phyloP scores from a whole-genome alignment of 2,113 vertebrate species.

The Leptobrachium ailaonicum region DNA sequence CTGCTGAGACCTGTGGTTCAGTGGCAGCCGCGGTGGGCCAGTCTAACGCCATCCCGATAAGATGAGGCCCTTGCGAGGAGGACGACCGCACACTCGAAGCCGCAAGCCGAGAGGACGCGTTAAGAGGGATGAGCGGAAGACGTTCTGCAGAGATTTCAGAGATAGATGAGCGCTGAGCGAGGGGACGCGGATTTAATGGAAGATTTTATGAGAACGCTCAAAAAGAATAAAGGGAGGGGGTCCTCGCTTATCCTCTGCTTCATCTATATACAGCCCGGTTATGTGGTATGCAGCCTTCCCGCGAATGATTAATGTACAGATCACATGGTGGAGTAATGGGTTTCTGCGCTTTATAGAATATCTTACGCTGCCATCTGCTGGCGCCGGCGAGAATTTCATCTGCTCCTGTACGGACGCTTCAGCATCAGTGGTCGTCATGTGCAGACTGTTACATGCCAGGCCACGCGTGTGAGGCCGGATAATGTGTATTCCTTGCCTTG shows the following conservation, averaged over 20 bases:
- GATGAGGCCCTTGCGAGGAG: no score
- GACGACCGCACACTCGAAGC: no score
- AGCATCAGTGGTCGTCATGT: no score
- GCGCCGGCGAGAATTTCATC: not conserved
- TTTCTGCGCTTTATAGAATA: not conserved
- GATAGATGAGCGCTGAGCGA: not conserved
- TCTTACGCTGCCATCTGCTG: conserved; percentile 42
- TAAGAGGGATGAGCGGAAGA: not conserved
- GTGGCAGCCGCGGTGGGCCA: no score
- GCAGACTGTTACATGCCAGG: no score
- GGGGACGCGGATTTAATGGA: conserved; percentile 6
- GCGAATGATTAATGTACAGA: conserved; percentile 23
- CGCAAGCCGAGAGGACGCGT: no score
- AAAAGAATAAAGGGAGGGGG: not conserved
- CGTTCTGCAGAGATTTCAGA: not conserved
- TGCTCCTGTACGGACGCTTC: not conserved
- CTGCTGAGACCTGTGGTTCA: no score
- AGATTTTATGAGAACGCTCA: conserved; percentile 10
- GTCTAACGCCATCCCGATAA: no score
- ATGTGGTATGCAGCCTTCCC: conserved; percentile 11
- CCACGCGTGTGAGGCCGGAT: no score
- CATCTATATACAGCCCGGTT: conserved; percentile 22
- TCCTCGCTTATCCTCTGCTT: conserved; percentile 4
- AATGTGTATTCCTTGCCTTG: no score
- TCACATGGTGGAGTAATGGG: conserved; percentile 9